Evolutionary conservation across 2,888 invertebrate species (phyloP), one percentile per base, ranked within the genome.

Genomic region (Pandemis cinnamomeana): DNA sequence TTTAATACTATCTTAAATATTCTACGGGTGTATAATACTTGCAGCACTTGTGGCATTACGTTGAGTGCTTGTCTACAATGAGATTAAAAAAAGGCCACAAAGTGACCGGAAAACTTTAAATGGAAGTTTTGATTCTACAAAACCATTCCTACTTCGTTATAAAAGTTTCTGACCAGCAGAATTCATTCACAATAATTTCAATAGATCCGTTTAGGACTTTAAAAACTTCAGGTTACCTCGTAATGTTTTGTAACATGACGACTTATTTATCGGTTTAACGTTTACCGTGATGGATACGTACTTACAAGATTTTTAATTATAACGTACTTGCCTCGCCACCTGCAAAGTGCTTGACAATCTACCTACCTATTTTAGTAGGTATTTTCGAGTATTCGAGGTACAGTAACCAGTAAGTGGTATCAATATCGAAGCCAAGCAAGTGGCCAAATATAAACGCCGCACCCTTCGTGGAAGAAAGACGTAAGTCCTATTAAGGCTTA

Each of bases 91-190:
- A 84, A 82, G 86, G 85, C 86, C 89, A 66, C 62, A 74, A 78
- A 78, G 53, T 61, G 85, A 84, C 80, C 83, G 86, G 84, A 89
- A 88, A 89, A 88, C 86, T 88, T 89, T 82, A 75, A 83, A 83
- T 83, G 87, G 84, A 85, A 87, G 84, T 85, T 79, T 80, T 60
- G 61, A 75, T 80, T 76, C 71, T 82, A 78, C 71, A 78, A 81
- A 81, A 80, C 79, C 76, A 55, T 66, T 61, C 69, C 64, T 71
- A 8, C 67, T 63, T 51, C n/a, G 64, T 61, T 63, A 67, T 51
- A 58, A 75, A 67, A 67, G 42, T 64, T n/a, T 76, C 76, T 76
- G 76, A 60, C 76, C 76, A 76, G 76, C 76, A 76, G 76, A 76
- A 42, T 42, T 67, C 11, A 44, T n/a, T 60, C 20, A 48, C 48